Evolutionary conservation across 2,888 invertebrate genomes (phyloP).

Genomic region (Theretra japonica): DNA sequence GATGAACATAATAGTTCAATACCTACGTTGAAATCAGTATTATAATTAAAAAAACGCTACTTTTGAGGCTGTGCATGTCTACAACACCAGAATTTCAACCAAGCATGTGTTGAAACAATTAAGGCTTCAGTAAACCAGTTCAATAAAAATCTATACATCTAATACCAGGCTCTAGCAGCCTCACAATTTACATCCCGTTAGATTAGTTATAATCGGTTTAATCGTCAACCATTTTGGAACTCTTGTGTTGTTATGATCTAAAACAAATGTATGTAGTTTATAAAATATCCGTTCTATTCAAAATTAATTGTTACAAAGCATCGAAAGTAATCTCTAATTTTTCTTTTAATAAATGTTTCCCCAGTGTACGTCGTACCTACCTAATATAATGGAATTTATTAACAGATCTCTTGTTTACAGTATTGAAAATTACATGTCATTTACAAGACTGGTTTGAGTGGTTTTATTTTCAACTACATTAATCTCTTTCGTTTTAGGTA

Average conservation of each 20-base stretch:
- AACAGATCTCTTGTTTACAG: constrained; percentile 83
- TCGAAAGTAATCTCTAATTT: constrained; percentile 13
- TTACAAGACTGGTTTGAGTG: constrained; percentile 76
- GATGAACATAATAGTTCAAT: not conserved
- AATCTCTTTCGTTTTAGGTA: not conserved
- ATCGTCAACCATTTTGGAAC: constrained; percentile 2
- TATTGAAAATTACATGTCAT: constrained; percentile 84
- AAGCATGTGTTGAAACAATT: not conserved
- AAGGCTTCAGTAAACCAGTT: not conserved
- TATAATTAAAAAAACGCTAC: not conserved
- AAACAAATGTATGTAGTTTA: constrained; percentile 15
- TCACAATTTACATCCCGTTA: not conserved
- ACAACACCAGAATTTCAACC: not conserved
- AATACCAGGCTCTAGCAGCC: not conserved
- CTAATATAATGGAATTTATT: constrained; percentile 64
- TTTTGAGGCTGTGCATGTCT: not conserved
- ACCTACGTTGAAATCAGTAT: too few species aligned
- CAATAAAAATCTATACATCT: not conserved
- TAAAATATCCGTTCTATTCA: constrained; percentile 10
- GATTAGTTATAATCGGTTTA: not conserved
- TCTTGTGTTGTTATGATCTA: constrained; percentile 10
- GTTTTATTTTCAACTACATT: constrained; percentile 87
- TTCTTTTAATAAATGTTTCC: constrained; percentile 16
- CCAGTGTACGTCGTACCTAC: constrained; percentile 45
- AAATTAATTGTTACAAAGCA: constrained; percentile 22